A percentile compares a stretch with the other conserved stretches of the same genome.
Conservation (phyloP, 2,888 invertebrate genomes). For the Clivina fossor region DNA sequence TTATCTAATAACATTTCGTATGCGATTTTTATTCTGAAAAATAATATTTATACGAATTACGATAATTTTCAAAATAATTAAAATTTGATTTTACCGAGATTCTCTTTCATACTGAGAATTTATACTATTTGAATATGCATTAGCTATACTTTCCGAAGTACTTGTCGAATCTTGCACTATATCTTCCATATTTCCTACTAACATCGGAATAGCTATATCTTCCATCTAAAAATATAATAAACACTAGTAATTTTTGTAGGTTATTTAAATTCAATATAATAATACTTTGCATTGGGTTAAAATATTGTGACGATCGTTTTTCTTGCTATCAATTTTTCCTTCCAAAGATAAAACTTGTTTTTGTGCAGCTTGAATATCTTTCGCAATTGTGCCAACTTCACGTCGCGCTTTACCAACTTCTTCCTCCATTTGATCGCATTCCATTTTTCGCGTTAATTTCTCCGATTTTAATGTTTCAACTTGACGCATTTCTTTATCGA, state of each 20-base stretch:
- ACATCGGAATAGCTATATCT: conserved; percentile 88
- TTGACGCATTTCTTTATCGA: conserved; percentile 83
- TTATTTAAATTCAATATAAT: too few relatives aligned
- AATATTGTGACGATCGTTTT: conserved; percentile 88
- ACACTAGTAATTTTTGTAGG: conserved; percentile 18
- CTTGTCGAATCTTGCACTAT: conserved; percentile 64
- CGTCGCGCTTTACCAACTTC: conserved; percentile 81
- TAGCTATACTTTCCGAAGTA: conserved; percentile 52
- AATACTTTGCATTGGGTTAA: conserved; percentile 94
- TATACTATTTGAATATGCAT: conserved; percentile 59
- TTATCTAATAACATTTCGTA: conserved; percentile 75
- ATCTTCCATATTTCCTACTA: conserved; percentile 89
- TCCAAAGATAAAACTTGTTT: conserved; percentile 83
- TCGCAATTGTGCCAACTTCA: conserved; percentile 80
- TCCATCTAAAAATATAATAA: conserved; percentile 76
- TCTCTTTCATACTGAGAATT: conserved; percentile 69
- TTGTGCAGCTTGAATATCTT: conserved; percentile 84
- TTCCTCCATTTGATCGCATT: conserved; percentile 83
- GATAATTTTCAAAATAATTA: background rate
- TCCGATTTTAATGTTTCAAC: conserved; percentile 82
- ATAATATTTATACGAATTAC: conserved; percentile 8
- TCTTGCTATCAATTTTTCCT: conserved; percentile 85
- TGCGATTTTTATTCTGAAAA: conserved; percentile 76
- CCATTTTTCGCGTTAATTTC: conserved; percentile 72
- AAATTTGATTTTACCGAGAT: conserved; percentile 56